Evolutionary conservation across 2,888 invertebrate genomes (phyloP), one percentile per base, ranked within the genome.

Genomic region (Lepidocyrtinus sp.): DNA sequence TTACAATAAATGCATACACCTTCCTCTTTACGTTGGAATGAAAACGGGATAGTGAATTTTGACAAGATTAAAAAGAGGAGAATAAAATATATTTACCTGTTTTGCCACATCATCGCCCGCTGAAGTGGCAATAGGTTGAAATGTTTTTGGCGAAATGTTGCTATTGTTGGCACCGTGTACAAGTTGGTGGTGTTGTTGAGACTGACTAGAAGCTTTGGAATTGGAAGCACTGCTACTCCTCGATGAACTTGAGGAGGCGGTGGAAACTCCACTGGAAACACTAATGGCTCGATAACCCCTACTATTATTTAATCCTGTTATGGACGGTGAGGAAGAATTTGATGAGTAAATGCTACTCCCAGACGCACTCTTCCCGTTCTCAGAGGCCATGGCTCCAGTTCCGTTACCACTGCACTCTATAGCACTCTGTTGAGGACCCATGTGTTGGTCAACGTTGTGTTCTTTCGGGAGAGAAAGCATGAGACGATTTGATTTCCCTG

Each of bases 391-490:
- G 17, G n/a, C 55, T 22, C 22, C 12, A n/a, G n/a, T n/a, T n/a
- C n/a, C n/a, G n/a, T n/a, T n/a, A n/a, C n/a, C n/a, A n/a, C n/a
- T n/a, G n/a, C n/a, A n/a, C n/a, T n/a, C n/a, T n/a, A n/a, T n/a
- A 9, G 69, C 1, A 24, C 25, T 71, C 36, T 70, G 70, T 3
- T 61, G 50, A 3, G 67, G 55, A 15, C 26, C 50, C 21, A 59
- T 50, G 7, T 17, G 22, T 15, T 62, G 61, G 21, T 64, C 76
- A 15, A 68, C 26, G 45, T 75, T 81, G 46, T 83, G 81, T 46
- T 85, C 84, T 50, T 83, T 81, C 12, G 85, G 85, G 50, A 85
- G 83, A 22, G 84, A 84, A 17, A 85, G 81, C 69, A 83, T 83
- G 0, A 85, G 67, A 19, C 84, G 78, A 73, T 74, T 85, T 2